Evolutionary conservation across 2,797 vertebrate genomes (phyloP).

Genomic region (Gymnoscopelus microlampas): DNA sequence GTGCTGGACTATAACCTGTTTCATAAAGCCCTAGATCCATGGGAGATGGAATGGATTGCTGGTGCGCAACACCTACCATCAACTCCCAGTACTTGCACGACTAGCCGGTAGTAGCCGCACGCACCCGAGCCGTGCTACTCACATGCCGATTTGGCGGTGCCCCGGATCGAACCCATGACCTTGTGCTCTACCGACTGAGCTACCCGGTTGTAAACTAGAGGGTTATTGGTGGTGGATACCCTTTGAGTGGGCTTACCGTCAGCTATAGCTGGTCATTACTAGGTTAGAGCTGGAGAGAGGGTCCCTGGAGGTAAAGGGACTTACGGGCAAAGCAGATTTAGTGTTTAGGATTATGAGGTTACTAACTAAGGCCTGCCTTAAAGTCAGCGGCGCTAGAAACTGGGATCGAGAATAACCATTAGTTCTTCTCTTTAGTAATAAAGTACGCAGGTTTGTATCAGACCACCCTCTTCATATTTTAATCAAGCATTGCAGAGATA

Average conservation of each 20-base stretch:
- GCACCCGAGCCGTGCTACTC: no score
- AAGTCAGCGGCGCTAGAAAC: slow-evolving; percentile 60
- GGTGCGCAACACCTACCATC: no score
- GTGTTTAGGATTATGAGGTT: slow-evolving; percentile 82
- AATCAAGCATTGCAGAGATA: not conserved
- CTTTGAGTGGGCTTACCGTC: not conserved
- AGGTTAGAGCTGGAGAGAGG: slow-evolving; percentile 7
- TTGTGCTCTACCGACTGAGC: no score
- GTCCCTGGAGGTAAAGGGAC: slow-evolving; percentile 78
- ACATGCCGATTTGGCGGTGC: no score
- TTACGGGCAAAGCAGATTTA: slow-evolving; percentile 83
- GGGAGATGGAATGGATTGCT: no score
- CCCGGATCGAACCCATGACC: no score
- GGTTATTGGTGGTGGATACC: not conserved
- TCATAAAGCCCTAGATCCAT: no score
- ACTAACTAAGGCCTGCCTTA: slow-evolving; percentile 61
- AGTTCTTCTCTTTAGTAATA: slow-evolving; percentile 19
- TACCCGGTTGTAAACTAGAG: no score
- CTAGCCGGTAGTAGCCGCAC: no score
- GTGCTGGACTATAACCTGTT: no score
- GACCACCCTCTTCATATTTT: not conserved
- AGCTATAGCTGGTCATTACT: not conserved
- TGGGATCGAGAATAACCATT: slow-evolving; percentile 51
- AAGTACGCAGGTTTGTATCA: slow-evolving; percentile 12
- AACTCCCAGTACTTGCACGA: no score